Evolutionary conservation across 2,888 invertebrate species (phyloP).

Genomic region (Stictocephala bisonia): DNA sequence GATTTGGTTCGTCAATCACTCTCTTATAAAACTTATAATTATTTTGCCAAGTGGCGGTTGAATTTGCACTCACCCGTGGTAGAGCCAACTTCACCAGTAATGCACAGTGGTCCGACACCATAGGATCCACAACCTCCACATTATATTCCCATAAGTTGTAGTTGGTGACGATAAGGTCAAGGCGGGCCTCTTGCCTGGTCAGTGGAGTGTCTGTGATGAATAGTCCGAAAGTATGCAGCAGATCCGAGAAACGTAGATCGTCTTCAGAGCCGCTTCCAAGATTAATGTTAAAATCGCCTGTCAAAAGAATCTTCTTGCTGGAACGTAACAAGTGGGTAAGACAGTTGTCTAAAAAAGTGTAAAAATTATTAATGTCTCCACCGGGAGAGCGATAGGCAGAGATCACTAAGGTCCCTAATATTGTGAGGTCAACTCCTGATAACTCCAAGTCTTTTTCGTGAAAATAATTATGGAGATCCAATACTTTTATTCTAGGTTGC

Average conservation of each 20-base stretch:
- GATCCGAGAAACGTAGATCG: neutral
- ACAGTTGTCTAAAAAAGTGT: neutral
- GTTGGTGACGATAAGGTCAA: neutral
- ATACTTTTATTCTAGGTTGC: too few species aligned
- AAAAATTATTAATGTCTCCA: neutral
- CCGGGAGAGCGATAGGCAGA: neutral
- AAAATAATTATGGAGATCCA: neutral
- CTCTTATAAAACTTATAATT: neutral
- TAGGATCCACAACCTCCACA: neutral
- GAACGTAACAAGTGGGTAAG: neutral
- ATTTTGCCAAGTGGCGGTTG: neutral
- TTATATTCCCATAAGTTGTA: neutral
- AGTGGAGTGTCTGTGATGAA: neutral
- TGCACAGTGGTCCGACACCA: neutral
- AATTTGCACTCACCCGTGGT: neutral
- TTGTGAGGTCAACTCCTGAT: neutral
- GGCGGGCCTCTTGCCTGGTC: neutral
- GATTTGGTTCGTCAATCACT: neutral
- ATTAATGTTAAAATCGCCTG: constrained; percentile 7
- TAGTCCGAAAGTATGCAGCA: neutral
- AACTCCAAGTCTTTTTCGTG: neutral
- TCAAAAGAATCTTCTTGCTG: neutral
- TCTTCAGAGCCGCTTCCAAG: too few species aligned
- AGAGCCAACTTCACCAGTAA: neutral
- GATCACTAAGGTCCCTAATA: neutral